These are phyloP conservation scores for Numida meleagris DNA, from an alignment of 2,113 vertebrate genomes.

Conservation along the genomic window DNA sequence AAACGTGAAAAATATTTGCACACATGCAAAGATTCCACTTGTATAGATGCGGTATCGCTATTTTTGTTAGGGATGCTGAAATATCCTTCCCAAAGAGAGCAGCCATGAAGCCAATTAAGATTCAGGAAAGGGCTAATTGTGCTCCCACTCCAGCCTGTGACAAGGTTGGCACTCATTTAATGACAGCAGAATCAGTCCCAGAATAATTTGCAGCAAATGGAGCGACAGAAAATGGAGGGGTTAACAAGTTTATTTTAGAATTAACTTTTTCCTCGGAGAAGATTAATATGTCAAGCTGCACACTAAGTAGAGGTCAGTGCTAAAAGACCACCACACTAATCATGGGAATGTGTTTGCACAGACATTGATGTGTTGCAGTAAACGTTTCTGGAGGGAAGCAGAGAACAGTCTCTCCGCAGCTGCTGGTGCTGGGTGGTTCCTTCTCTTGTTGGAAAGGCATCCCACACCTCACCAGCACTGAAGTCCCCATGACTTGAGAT, in stretches of 20 bases:
- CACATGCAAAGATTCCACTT: not conserved
- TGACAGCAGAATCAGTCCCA: not conserved
- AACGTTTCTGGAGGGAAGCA: constrained; percentile 25
- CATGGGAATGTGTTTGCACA: constrained; percentile 7
- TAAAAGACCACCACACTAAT: constrained; percentile 59
- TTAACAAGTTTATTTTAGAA: constrained; percentile 64
- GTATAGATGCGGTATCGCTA: not conserved
- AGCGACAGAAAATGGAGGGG: not conserved
- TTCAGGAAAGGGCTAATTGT: not conserved
- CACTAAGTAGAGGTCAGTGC: constrained; percentile 48
- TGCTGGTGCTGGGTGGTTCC: not conserved
- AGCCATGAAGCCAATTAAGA: not conserved
- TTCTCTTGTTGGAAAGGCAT: not conserved
- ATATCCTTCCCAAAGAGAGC: not conserved
- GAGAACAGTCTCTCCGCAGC: not conserved
- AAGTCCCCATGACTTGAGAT: not conserved
- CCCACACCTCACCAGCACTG: rapidly evolving
- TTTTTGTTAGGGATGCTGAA: not conserved
- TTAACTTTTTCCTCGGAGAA: constrained; percentile 10
- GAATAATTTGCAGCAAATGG: constrained; percentile 26
- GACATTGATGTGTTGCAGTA: constrained; percentile 54
- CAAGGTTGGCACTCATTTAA: not conserved
- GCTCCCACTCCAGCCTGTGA: not conserved
- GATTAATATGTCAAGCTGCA: constrained; percentile 56
- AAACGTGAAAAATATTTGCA: not conserved